Percentiles rank a stretch among this genome's conserved stretches.
phyloP scores from a whole-genome alignment of 2,888 invertebrate genomes.

The Polia nebulosa region DNA sequence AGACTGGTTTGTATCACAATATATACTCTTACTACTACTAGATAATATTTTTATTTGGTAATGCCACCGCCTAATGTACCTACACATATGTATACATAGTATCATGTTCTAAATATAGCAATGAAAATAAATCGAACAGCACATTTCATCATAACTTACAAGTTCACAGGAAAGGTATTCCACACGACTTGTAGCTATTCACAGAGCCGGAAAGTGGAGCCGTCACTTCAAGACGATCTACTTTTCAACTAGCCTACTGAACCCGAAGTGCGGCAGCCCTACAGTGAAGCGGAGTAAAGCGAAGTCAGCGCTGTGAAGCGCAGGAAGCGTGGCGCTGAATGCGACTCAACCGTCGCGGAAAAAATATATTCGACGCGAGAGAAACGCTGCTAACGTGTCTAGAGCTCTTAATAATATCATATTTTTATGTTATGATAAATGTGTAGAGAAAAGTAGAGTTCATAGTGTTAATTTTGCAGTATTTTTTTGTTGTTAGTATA shows the following conservation, averaged over 20 bases:
- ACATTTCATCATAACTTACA: conserved; percentile 3
- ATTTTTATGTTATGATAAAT: conserved; percentile 24
- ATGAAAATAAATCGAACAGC: background rate
- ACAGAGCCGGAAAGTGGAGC: conserved; percentile 50
- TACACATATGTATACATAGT: background rate
- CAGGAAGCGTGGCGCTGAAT: conserved; percentile 52
- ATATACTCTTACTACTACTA: background rate
- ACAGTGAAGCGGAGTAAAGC: conserved; percentile 25
- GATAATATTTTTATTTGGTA: background rate
- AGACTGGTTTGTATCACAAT: background rate
- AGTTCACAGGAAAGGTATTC: conserved; percentile 18
- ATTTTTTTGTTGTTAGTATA: too few relatives aligned
- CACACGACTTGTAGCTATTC: conserved; percentile 24
- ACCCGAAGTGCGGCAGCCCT: conserved; percentile 39
- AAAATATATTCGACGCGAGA: conserved; percentile 58
- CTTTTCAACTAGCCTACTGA: conserved; percentile 40
- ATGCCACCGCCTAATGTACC: too few relatives aligned
- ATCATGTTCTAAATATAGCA: background rate
- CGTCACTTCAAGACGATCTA: conserved; percentile 38
- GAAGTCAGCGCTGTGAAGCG: conserved; percentile 17
- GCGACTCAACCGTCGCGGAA: conserved; percentile 48
- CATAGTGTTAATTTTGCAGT: background rate
- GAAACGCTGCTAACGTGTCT: conserved; percentile 32
- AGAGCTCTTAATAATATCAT: conserved; percentile 19
- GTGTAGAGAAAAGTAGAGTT: background rate